phyloP scores from a whole-genome alignment of 2,797 vertebrate species.

The Brachymystax lenok region DNA sequence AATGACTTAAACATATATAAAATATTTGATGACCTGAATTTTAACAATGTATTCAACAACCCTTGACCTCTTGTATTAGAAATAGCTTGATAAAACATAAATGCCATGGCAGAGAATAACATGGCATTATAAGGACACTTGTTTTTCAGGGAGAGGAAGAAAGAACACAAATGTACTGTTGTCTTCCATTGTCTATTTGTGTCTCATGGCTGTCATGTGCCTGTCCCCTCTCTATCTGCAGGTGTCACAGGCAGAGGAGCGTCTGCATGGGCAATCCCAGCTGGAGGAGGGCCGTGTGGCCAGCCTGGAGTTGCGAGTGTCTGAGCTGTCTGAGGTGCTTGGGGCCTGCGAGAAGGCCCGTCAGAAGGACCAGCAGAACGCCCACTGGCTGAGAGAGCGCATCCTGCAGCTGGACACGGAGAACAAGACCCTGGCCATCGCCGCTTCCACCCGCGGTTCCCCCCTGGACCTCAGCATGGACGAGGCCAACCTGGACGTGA shows the following conservation, averaged over 20 bases:
- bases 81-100: background rate
- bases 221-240: conserved; percentile 45
- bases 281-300: conserved; percentile 84
- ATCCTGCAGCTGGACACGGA: conserved; percentile 88
- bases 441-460: conserved; percentile 73
- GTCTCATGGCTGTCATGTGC: background rate
- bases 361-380: conserved; percentile 83
- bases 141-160: background rate
- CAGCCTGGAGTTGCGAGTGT: conserved; percentile 84
- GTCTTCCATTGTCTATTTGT: background rate
- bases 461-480: conserved; percentile 66
- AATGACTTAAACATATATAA: background rate
- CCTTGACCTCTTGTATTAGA: background rate
- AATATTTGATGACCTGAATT: background rate
- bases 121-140: background rate
- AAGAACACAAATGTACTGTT: background rate
- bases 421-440: conserved; percentile 87
- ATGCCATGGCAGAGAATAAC: background rate
- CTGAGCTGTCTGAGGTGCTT: conserved; percentile 86
- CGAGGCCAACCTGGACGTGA: conserved; percentile 79
- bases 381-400: conserved; percentile 86
- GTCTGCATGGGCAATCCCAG: conserved; percentile 77
- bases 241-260: conserved; percentile 81
- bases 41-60: background rate
- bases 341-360: conserved; percentile 84